Conservation (phyloP, 1,140 invertebrate species). For the Archegozetes longisetosus region DNA sequence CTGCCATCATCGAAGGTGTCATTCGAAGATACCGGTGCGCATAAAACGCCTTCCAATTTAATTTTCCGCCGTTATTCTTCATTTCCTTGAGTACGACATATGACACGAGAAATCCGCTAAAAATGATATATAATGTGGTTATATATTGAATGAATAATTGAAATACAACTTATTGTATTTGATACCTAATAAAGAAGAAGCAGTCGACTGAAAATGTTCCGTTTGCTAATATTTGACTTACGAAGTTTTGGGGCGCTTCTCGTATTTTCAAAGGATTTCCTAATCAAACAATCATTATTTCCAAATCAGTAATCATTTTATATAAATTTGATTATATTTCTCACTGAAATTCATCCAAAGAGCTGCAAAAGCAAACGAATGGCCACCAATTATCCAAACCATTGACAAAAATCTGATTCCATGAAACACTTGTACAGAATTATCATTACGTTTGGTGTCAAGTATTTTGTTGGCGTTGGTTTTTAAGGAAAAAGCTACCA, state of each 20-base stretch:
- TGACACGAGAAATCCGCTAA: conserved; percentile 21
- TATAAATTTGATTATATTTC: conserved; percentile 11
- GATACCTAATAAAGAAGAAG: conserved; percentile 23
- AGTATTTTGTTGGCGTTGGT: conserved; percentile 16
- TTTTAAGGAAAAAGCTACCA: conserved; percentile 17
- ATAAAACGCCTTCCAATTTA: conserved; percentile 19
- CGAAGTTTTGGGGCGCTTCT: conserved; percentile 14
- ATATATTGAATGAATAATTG: conserved; percentile 1
- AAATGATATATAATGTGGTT: not conserved
- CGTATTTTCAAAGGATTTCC: conserved; percentile 16
- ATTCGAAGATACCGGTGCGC: conserved; percentile 23
- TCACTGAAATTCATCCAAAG: conserved; percentile 21
- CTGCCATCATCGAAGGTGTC: conserved; percentile 23
- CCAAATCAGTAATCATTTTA: no score
- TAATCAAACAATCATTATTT: no score
- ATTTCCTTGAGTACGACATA: conserved; percentile 16
- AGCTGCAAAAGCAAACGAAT: conserved; percentile 22
- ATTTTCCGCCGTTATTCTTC: conserved; percentile 11
- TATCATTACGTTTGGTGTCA: not conserved
- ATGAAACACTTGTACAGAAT: conserved; percentile 19
- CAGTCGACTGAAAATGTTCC: conserved; percentile 25
- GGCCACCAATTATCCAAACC: conserved; percentile 23
- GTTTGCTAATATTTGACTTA: conserved; percentile 22
- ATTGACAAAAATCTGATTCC: conserved; percentile 22
- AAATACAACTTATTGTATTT: not conserved